Base-by-base conservation (phyloP, 1,140 invertebrate species). In the Neuroterus valhalla region DNA sequence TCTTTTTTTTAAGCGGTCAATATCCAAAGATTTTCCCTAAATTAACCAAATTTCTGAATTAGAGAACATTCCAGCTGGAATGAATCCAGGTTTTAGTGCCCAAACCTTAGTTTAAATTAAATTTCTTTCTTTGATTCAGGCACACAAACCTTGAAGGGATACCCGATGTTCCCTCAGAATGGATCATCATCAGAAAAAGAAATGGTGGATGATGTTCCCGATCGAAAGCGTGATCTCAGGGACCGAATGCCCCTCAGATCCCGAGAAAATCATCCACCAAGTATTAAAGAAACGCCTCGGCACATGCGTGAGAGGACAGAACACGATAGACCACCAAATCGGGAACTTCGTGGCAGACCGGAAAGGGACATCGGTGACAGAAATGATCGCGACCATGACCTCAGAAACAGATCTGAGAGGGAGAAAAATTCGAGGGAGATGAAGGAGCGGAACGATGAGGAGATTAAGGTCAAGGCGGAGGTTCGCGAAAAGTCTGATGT, bases 141-240 rank as follows among this genome's bases (percentile, higher is more conserved):
- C 67, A 91, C 89, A 0, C 89, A 90, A 83, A 90, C 89, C 2
- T 80, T 91, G 23, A 89, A 89, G 77, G 89, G 90, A 44, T 91
- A 91, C 78, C 87, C 90, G 52, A 91, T 90, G 90, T 90, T 89
- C 79, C 88, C 88, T 71, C 86, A 88, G 75, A 84, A 87, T 76
- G 85, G 81, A n/a, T 89, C 87, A n/a, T 90, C 87, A 23, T 89
- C 89, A 2, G 89, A 89, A 48, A 90, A 91, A 72, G 89, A 90
- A 66, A 82, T 89, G 77, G 87, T 78, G 3, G 88, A 89, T 72
- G 88, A 89, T 68, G 84, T 86, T 21, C 70, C 86, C 26, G 82
- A 87, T n/a, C 80, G 86, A 68, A 84, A 85, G 26, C 78, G 82
- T 31, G 85, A 88, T 76, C 50, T 88, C 0, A 79, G 79, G n/a